A percentile compares a stretch with the other conserved stretches of the same genome.
phyloP scores from a whole-genome alignment of 2,113 vertebrate genomes.

The Chaetodon auriga region DNA sequence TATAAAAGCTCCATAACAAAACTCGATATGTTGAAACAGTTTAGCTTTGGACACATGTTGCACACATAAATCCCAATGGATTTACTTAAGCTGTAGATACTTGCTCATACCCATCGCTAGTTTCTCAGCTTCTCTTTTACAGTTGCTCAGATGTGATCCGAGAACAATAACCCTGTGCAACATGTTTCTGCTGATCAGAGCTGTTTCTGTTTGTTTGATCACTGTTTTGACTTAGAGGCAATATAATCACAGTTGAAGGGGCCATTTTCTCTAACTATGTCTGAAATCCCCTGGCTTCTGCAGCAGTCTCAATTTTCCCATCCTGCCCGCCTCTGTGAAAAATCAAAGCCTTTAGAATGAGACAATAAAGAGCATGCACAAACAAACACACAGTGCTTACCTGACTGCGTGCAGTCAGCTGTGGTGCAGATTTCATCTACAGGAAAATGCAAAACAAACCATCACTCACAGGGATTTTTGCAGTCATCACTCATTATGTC shows the following conservation, averaged over 20 bases:
- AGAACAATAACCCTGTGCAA: not conserved
- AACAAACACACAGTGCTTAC: constrained; percentile 81
- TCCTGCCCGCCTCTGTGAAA: constrained; percentile 29
- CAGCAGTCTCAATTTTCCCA: constrained; percentile 17
- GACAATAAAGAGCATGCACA: constrained; percentile 28
- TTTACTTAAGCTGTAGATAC: constrained; percentile 3
- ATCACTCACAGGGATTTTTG: constrained; percentile 43
- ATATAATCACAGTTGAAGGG: constrained; percentile 35
- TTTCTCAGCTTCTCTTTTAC: not conserved
- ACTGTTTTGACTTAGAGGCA: constrained; percentile 29
- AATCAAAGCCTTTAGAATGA: constrained; percentile 49
- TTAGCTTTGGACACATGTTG: not conserved
- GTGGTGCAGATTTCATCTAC: constrained; percentile 93
- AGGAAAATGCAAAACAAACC: constrained; percentile 73
- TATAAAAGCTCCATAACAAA: not conserved
- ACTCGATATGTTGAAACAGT: constrained; percentile 10
- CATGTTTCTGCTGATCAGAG: not conserved
- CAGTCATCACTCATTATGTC: constrained; percentile 48
- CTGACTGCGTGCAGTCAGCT: constrained; percentile 93
- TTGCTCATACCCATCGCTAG: not conserved
- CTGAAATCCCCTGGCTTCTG: constrained; percentile 39
- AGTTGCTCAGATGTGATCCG: not conserved
- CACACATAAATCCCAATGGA: not conserved
- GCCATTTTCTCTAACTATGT: constrained; percentile 33
- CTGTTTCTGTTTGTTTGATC: constrained; percentile 19